Evolutionary conservation across 2,113 vertebrate genomes (phyloP).

Genomic region (Pantherophis guttatus): DNA sequence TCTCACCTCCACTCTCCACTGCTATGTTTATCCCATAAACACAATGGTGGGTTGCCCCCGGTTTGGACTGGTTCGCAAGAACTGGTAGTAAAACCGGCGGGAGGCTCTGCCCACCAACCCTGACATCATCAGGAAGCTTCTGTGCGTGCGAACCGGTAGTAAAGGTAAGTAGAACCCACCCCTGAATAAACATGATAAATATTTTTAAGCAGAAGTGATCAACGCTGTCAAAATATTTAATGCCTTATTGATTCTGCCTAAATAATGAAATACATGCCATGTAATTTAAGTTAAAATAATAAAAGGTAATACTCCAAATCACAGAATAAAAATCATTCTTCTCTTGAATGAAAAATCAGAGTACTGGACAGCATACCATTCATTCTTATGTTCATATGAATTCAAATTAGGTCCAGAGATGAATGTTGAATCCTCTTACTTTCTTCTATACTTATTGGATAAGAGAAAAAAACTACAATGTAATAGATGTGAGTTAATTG

Average conservation of each 20-base stretch:
- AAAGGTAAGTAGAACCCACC: no score
- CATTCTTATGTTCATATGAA: slow-evolving; percentile 16
- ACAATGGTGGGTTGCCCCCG: no score
- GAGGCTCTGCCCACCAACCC: no score
- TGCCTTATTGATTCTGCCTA: not conserved
- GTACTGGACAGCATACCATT: slow-evolving; percentile 26
- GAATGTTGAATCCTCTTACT: slow-evolving; percentile 36
- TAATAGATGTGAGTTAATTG: slow-evolving; percentile 73
- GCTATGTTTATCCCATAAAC: not conserved
- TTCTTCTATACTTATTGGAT: slow-evolving; percentile 57
- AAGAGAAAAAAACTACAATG: slow-evolving; percentile 39
- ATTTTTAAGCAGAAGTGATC: not conserved
- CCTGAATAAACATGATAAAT: not conserved
- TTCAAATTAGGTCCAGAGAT: slow-evolving; percentile 33
- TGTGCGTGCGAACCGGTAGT: no score
- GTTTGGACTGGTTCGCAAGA: no score
- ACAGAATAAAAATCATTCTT: slow-evolving; percentile 5
- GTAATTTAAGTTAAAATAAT: slow-evolving; percentile 23
- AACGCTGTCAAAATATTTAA: not conserved
- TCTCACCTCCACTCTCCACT: not conserved
- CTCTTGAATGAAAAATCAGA: slow-evolving; percentile 30
- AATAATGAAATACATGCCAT: not conserved
- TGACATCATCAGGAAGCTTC: no score
- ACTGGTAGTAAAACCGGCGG: no score
- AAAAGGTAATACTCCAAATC: not conserved